Evolutionary conservation across 2,113 vertebrate genomes (phyloP).

Genomic region (Pyrgilauda ruficollis): DNA sequence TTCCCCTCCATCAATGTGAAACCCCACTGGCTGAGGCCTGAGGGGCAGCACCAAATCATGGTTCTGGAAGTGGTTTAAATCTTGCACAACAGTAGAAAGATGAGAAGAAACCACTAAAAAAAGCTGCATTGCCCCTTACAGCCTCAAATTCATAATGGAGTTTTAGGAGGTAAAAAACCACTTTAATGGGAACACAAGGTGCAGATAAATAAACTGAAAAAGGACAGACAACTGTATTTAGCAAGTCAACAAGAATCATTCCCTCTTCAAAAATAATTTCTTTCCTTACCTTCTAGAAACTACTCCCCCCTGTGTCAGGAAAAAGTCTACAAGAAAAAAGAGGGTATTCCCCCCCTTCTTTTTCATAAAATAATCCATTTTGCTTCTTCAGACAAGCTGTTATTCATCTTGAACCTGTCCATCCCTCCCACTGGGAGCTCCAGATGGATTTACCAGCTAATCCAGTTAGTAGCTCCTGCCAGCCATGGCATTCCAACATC

Average conservation of each 20-base stretch:
- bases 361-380: conserved; percentile 69
- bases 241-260: neutral
- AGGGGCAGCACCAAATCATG: neutral
- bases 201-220: neutral
- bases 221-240: neutral
- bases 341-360: conserved; percentile 12
- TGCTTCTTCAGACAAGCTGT: conserved; percentile 71
- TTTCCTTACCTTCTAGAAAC: neutral
- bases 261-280: neutral
- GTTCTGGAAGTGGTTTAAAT: neutral
- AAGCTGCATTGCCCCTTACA: neutral
- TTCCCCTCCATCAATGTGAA: neutral
- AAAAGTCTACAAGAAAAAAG: conserved; percentile 49
- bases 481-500: conserved; percentile 63
- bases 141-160: neutral
- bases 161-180: neutral
- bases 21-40: neutral
- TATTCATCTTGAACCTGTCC: conserved; percentile 70
- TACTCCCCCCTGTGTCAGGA: neutral
- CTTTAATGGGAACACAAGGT: neutral
- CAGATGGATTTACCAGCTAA: conserved; percentile 77
- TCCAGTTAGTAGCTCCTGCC: conserved; percentile 70
- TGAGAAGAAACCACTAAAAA: neutral
- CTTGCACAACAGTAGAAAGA: neutral
- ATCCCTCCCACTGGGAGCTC: conserved; percentile 61